phyloP scores from a whole-genome alignment of 2,113 vertebrate species.

The Camelus dromedarius region DNA sequence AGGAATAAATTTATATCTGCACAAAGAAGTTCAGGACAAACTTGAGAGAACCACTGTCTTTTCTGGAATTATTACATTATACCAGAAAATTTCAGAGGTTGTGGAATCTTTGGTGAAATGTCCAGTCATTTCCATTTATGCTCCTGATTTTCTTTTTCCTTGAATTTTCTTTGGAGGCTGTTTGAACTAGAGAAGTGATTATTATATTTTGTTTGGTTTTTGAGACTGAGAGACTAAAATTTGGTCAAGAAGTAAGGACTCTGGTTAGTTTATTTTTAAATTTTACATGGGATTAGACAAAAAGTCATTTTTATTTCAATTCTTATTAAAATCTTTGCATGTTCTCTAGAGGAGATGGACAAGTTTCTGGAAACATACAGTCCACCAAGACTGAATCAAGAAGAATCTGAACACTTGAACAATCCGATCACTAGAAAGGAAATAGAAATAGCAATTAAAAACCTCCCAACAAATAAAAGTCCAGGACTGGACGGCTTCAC shows the following conservation, averaged over 20 bases:
- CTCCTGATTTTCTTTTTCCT: not conserved
- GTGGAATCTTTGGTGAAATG: not conserved
- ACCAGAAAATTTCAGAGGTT: not conserved
- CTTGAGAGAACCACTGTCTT: not conserved
- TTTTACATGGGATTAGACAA: not conserved
- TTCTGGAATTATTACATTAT: not conserved
- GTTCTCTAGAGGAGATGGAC: not conserved
- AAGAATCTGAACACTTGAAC: too few relatives aligned
- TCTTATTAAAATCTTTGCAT: not conserved
- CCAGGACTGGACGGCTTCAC: too few relatives aligned
- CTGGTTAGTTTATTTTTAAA: not conserved
- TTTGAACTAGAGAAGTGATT: not conserved
- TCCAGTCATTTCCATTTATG: not conserved
- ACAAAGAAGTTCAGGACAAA: not conserved
- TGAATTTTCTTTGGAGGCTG: not conserved
- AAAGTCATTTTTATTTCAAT: not conserved
- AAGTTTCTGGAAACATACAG: too few relatives aligned
- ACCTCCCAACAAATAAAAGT: too few relatives aligned
- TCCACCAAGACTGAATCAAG: too few relatives aligned
- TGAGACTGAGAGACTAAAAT: not conserved
- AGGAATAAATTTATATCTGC: not conserved
- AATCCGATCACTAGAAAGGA: too few relatives aligned
- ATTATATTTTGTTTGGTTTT: not conserved
- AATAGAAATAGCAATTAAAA: too few relatives aligned
- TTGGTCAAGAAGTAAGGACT: not conserved